Evolutionary conservation across 2,888 invertebrate species (phyloP).

Genomic region (Pristionchus fissidentatus): DNA sequence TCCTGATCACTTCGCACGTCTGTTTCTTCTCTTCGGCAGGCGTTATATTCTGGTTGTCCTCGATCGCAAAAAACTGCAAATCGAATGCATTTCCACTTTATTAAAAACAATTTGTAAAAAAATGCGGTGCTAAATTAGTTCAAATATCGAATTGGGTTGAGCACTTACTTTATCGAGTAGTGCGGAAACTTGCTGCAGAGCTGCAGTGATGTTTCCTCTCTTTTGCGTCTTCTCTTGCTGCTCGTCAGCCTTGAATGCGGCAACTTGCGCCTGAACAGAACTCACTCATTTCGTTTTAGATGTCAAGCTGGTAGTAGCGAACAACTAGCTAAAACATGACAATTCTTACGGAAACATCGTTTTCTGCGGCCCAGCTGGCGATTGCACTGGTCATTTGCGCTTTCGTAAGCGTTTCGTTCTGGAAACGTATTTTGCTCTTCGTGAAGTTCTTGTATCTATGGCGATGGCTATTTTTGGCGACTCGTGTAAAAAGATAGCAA

Average conservation of each 20-base stretch:
- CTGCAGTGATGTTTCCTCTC: background rate
- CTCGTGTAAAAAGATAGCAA: too few species aligned
- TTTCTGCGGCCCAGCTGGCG: background rate
- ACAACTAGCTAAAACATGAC: too few species aligned
- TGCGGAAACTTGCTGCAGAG: background rate
- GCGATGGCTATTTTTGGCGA: too few species aligned
- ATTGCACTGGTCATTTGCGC: background rate
- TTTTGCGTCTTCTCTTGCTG: background rate
- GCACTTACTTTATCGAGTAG: background rate
- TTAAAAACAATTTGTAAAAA: too few species aligned
- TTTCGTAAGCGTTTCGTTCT: background rate
- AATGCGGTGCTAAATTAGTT: too few species aligned
- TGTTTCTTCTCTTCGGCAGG: background rate
- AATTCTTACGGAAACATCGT: background rate
- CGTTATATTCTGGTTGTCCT: slow-evolving; percentile 14
- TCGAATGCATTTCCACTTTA: background rate
- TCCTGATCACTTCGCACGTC: background rate
- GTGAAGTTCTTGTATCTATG: too few species aligned
- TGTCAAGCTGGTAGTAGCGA: background rate
- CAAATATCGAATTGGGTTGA: too few species aligned
- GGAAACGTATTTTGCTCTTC: background rate
- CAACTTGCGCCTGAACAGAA: background rate
- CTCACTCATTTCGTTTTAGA: background rate
- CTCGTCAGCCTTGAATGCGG: background rate
- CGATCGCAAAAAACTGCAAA: slow-evolving; percentile 1